Evolutionary conservation across 2,888 invertebrate species (phyloP).

Genomic region (Sesamia inferens): DNA sequence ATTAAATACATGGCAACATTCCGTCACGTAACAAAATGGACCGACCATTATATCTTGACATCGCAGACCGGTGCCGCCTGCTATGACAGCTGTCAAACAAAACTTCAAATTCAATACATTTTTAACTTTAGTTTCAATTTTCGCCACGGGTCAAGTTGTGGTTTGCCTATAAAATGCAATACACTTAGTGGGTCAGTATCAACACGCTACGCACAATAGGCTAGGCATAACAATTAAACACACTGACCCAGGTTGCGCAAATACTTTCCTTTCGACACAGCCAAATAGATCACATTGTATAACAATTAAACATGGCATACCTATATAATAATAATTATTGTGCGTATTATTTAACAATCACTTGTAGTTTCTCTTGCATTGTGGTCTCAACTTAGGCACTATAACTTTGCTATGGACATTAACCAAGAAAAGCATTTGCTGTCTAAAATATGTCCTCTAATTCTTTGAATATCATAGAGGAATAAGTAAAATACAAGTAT

Average conservation of each 20-base stretch:
- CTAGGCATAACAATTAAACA: slow-evolving; percentile 66
- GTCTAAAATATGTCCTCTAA: background rate
- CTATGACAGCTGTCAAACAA: slow-evolving; percentile 9
- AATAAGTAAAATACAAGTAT: too few relatives aligned
- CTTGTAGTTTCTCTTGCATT: slow-evolving; percentile 28
- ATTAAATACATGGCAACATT: slow-evolving; percentile 43
- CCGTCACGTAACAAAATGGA: slow-evolving; percentile 31
- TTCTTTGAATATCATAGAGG: background rate
- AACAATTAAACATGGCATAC: slow-evolving; percentile 49
- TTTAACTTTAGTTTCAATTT: background rate
- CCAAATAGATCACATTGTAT: slow-evolving; percentile 61
- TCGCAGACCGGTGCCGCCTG: background rate
- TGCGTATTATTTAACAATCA: slow-evolving; percentile 11
- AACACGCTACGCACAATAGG: slow-evolving; percentile 63
- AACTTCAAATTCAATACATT: slow-evolving; percentile 8
- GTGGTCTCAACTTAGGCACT: background rate
- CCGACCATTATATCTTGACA: background rate
- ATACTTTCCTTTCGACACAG: slow-evolving; percentile 66
- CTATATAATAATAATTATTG: slow-evolving; percentile 31
- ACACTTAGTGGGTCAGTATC: slow-evolving; percentile 64
- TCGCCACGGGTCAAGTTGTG: slow-evolving; percentile 3
- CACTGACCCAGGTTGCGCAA: slow-evolving; percentile 62
- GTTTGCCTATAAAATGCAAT: slow-evolving; percentile 16
- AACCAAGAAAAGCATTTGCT: background rate
- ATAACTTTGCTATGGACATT: background rate